These are phyloP conservation scores for Pharmacophagus antenor DNA, from an alignment of 2,888 invertebrate genomes.

Conservation along the genomic window DNA sequence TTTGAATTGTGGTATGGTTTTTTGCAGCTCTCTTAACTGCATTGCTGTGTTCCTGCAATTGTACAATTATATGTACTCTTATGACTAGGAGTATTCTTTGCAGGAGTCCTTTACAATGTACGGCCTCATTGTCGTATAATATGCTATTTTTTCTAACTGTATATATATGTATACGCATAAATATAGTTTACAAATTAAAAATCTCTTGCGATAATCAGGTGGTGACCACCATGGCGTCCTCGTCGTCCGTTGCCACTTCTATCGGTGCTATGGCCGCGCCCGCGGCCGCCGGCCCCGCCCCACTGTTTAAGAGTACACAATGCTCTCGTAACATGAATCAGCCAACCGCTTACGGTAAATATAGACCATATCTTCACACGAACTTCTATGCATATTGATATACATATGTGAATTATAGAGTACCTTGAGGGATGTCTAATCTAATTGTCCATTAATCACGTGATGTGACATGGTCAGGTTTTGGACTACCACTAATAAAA, in stretches of 20 bases:
- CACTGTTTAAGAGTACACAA: constrained; percentile 58
- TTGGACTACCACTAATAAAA: no score
- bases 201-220: not conserved
- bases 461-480: no score
- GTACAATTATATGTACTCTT: no score
- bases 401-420: not conserved
- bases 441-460: no score
- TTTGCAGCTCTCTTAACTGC: no score
- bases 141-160: no score
- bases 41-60: no score
- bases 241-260: constrained; percentile 49
- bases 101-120: no score
- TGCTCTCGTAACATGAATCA: constrained; percentile 57
- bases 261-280: constrained; percentile 37
- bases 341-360: constrained; percentile 53
- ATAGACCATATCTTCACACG: not conserved
- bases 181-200: not conserved
- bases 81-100: no score
- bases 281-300: constrained; percentile 20
- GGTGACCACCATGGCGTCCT: constrained; percentile 53
- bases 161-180: no score
- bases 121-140: no score
- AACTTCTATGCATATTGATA: not conserved
- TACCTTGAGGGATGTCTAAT: not conserved
- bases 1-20: no score